Conservation (phyloP, 2,797 vertebrate species). For the Rousettus madagascariensis region DNA sequence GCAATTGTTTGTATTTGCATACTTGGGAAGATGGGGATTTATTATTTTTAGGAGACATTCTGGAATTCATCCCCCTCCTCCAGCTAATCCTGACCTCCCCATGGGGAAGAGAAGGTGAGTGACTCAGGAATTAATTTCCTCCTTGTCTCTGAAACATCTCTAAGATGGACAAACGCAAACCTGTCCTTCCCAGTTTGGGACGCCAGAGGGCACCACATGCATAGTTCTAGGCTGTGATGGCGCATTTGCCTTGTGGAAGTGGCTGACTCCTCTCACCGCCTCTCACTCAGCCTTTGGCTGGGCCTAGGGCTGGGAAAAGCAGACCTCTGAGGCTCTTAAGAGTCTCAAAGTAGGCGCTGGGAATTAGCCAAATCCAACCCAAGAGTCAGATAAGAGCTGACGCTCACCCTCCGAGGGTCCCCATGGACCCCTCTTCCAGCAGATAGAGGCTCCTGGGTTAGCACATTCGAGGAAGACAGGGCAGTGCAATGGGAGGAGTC, state of each 20-base stretch:
- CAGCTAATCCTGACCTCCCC: not conserved
- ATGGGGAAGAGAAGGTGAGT: not conserved
- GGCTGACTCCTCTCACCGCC: not conserved
- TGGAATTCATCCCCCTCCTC: not conserved
- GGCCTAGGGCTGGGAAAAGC: not conserved
- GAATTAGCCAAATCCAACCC: not conserved
- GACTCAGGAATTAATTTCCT: not conserved
- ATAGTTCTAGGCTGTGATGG: slow-evolving; percentile 15
- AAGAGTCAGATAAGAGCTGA: not conserved
- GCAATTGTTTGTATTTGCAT: not conserved
- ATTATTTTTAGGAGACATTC: not conserved
- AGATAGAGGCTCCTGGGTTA: not conserved
- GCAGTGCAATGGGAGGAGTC: not conserved
- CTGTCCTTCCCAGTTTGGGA: not conserved
- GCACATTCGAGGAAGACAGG: not conserved
- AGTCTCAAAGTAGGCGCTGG: slow-evolving; percentile 3
- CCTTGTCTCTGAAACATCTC: not conserved
- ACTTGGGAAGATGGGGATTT: not conserved
- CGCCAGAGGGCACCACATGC: slow-evolving; percentile 55
- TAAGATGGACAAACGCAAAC: not conserved
- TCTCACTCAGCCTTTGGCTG: not conserved
- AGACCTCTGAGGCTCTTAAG: not conserved
- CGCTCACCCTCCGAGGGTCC: not conserved
- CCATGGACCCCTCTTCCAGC: not conserved
- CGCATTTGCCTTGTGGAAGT: not conserved